Evolutionary conservation across 2,888 invertebrate genomes (phyloP).

Genomic region (Polyommatus iphigenia): DNA sequence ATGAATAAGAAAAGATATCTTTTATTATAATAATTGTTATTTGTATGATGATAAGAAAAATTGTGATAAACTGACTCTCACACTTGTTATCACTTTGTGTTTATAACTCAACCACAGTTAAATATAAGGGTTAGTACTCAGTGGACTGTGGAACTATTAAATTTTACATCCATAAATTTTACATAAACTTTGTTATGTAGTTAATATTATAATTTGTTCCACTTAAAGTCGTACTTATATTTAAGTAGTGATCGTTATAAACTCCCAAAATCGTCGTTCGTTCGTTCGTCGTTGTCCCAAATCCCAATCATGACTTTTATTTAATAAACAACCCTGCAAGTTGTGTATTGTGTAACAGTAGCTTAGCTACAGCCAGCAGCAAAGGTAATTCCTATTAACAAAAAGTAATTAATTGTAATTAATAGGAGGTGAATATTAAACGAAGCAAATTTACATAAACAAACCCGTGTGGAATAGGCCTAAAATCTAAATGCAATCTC

Average conservation of each 20-base stretch:
- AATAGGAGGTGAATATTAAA: not conserved
- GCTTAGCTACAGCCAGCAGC: not conserved
- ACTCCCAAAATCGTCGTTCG: too few relatives aligned
- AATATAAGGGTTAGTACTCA: not conserved
- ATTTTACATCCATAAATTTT: not conserved
- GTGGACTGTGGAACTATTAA: not conserved
- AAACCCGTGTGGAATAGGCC: not conserved
- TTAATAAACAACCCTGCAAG: too few relatives aligned
- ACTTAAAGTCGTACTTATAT: too few relatives aligned
- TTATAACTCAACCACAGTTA: not conserved
- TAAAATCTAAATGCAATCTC: conserved; percentile 12
- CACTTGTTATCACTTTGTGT: not conserved
- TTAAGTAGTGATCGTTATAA: too few relatives aligned
- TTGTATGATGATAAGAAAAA: not conserved
- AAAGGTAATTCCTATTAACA: not conserved
- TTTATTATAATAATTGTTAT: not conserved
- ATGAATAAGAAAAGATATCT: not conserved
- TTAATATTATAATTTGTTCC: too few relatives aligned
- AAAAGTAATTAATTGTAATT: not conserved
- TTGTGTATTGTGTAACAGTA: too few relatives aligned
- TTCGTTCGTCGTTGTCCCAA: too few relatives aligned
- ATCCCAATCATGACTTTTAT: too few relatives aligned
- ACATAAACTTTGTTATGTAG: too few relatives aligned
- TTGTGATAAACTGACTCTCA: not conserved
- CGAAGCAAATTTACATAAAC: not conserved